Evolutionary conservation across 2,113 vertebrate species (phyloP).

Genomic region (Halcyon senegalensis): DNA sequence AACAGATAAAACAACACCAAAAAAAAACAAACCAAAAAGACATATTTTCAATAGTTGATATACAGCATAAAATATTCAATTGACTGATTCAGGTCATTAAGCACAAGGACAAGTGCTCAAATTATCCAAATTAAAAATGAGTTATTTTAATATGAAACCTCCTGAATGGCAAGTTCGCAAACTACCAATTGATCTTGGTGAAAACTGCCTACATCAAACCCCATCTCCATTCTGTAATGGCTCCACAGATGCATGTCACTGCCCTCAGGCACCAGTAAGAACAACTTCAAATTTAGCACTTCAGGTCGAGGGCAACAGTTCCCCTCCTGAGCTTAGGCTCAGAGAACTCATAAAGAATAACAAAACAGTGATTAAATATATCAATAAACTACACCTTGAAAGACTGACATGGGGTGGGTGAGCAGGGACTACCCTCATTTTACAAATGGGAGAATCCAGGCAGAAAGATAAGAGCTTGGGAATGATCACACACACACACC

Average conservation of each 20-base stretch:
- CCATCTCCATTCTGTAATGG: not conserved
- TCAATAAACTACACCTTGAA: not conserved
- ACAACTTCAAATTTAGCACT: not conserved
- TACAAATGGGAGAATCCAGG: not conserved
- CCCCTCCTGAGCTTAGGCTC: not conserved
- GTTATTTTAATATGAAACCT: not conserved
- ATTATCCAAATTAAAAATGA: not conserved
- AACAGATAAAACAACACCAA: not conserved
- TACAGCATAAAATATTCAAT: not conserved
- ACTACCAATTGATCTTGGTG: not conserved
- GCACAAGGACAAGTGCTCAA: not conserved
- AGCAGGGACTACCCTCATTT: not conserved
- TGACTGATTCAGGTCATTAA: not conserved
- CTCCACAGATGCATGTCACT: not conserved
- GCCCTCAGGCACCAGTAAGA: not conserved
- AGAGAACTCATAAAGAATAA: not conserved
- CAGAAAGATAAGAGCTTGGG: not conserved
- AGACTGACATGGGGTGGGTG: not conserved
- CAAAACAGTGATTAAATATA: not conserved
- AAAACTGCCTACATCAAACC: not conserved
- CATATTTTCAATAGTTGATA: not conserved
- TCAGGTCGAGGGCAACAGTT: not conserved
- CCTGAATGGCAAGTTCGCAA: not conserved
- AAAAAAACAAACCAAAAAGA: not conserved
- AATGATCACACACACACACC: not conserved